Conservation (phyloP, 53 echinoderm and acorn worm species). For the Hippasteria phrygiana region DNA sequence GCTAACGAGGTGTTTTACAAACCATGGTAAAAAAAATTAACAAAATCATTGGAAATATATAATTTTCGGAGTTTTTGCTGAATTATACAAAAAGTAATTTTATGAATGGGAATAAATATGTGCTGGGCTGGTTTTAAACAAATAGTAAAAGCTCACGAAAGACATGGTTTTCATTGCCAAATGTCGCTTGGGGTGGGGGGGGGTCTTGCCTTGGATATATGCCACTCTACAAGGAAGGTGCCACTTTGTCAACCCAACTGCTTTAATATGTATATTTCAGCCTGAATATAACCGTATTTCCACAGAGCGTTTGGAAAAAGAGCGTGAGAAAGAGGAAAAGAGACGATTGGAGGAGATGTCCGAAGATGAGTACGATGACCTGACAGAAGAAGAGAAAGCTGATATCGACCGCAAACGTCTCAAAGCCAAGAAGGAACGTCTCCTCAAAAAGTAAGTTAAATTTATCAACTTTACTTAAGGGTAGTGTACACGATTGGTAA, state of each 20-base stretch:
- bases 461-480: too few species aligned
- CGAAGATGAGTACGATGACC: slow-evolving; percentile 94
- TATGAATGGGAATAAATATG: too few species aligned
- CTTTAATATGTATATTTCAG: not conserved
- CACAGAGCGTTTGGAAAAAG: slow-evolving; percentile 81
- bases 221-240: too few species aligned
- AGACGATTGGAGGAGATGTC: slow-evolving; percentile 95
- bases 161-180: too few species aligned
- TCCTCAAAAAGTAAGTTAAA: slow-evolving; percentile 84
- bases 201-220: not conserved
- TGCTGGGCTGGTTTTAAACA: too few species aligned
- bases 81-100: too few species aligned
- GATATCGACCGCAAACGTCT: slow-evolving; percentile 90
- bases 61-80: too few species aligned
- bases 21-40: too few species aligned
- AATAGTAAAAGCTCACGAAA: too few species aligned
- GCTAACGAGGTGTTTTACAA: too few species aligned
- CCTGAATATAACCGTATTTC: not conserved
- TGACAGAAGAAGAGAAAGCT: slow-evolving; percentile 92
- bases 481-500: too few species aligned
- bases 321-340: slow-evolving; percentile 86
- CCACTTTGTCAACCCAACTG: not conserved
- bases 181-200: not conserved
- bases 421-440: slow-evolving; percentile 97
- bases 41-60: too few species aligned